phyloP scores from a whole-genome alignment of 2,888 invertebrate genomes.

The Hipparchia sbordonii region DNA sequence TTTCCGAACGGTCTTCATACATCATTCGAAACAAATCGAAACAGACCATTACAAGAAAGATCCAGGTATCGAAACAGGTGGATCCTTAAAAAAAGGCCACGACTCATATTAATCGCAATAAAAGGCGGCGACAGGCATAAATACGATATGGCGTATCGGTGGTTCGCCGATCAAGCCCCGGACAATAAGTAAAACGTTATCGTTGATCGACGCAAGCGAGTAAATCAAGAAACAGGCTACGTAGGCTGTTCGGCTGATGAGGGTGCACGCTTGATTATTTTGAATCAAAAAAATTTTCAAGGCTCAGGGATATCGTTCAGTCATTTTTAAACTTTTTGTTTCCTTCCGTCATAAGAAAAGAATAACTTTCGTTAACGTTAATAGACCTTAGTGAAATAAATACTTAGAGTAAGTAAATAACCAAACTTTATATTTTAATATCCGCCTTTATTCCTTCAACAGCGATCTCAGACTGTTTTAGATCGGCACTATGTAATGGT shows the following conservation, averaged over 20 bases:
- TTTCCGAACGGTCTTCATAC: constrained; percentile 15
- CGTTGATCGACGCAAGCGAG: constrained; percentile 58
- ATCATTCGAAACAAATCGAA: constrained; percentile 29
- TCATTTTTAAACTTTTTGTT: too few species aligned
- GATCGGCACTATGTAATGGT: too few species aligned
- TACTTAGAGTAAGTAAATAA: too few species aligned
- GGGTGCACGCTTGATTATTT: constrained; percentile 12
- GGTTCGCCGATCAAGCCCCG: constrained; percentile 61
- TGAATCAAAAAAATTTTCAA: too few species aligned
- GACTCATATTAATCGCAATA: constrained; percentile 62
- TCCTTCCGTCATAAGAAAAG: too few species aligned
- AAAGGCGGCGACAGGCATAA: constrained; percentile 64
- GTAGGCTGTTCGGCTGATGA: constrained; percentile 27
- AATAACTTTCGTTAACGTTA: too few species aligned
- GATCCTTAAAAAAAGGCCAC: constrained; percentile 42
- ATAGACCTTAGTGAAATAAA: too few species aligned
- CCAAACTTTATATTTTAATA: too few species aligned
- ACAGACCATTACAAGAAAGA: constrained; percentile 25
- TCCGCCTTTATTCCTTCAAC: too few species aligned
- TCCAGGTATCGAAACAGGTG: constrained; percentile 44
- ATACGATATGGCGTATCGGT: constrained; percentile 55
- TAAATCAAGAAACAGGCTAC: constrained; percentile 62
- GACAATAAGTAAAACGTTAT: constrained; percentile 73
- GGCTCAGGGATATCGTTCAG: too few species aligned
- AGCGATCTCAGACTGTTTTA: too few species aligned